phyloP scores from a whole-genome alignment of 1,140 invertebrate genomes.

The Leptinotarsa texana region DNA sequence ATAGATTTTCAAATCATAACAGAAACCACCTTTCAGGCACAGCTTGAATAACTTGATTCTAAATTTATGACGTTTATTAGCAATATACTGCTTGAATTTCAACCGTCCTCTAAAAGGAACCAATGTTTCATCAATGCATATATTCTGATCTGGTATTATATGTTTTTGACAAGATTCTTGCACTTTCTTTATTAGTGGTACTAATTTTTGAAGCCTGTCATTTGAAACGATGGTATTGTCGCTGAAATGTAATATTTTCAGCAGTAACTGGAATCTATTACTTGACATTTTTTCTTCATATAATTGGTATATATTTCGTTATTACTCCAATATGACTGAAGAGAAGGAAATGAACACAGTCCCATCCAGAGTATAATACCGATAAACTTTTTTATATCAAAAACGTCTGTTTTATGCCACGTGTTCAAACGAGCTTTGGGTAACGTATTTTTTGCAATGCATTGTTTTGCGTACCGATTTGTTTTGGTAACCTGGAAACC shows the following conservation, averaged over 20 bases:
- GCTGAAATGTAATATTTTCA: constrained; percentile 52
- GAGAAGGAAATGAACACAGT: background rate
- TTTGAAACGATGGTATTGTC: constrained; percentile 36
- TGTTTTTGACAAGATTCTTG: constrained; percentile 41
- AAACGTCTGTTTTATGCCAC: background rate
- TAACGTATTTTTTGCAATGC: background rate
- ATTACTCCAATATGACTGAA: constrained; percentile 6
- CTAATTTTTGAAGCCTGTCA: constrained; percentile 50
- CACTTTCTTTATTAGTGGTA: constrained; percentile 44
- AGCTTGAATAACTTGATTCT: constrained; percentile 54
- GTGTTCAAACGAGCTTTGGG: background rate
- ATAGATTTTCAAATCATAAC: constrained; percentile 49
- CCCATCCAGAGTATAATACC: constrained; percentile 13
- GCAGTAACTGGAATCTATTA: constrained; percentile 52
- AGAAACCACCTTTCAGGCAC: constrained; percentile 46
- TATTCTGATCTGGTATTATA: background rate
- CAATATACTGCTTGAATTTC: constrained; percentile 30
- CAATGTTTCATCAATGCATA: constrained; percentile 50
- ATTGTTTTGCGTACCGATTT: constrained; percentile 17
- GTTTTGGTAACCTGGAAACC: constrained; percentile 4
- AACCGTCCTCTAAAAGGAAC: constrained; percentile 47
- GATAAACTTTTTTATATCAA: constrained; percentile 12
- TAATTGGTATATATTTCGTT: constrained; percentile 2
- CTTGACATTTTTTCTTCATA: constrained; percentile 41
- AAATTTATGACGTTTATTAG: constrained; percentile 34